These are phyloP conservation scores for Branchipolynoe longqiensis DNA, from an alignment of 2,888 invertebrate species.

Conservation along the genomic window DNA sequence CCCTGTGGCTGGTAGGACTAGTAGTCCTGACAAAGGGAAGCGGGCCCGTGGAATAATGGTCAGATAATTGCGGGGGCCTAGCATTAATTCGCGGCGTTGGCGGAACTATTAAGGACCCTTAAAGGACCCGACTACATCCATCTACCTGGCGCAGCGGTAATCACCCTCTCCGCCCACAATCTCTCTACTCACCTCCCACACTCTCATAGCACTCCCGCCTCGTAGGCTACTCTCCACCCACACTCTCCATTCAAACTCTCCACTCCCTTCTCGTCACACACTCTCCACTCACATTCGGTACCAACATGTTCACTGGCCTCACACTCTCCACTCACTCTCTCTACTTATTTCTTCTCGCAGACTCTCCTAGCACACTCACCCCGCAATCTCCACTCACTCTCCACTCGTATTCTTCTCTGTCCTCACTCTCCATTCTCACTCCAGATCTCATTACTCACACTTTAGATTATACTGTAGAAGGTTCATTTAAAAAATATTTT, in stretches of 20 bases:
- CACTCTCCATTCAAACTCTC: not conserved
- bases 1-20: no score
- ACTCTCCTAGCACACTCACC: not conserved
- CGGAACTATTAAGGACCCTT: slow-evolving; percentile 28
- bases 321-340: not conserved
- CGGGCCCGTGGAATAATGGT: slow-evolving; percentile 17
- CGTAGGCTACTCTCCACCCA: not conserved
- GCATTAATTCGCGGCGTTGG: slow-evolving; percentile 11
- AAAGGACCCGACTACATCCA: slow-evolving; percentile 4
- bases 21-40: slow-evolving; percentile 15
- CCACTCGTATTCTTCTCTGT: not conserved
- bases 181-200: not conserved
- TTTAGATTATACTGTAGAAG: no score
- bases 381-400: not conserved
- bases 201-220: no score
- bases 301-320: no score
- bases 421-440: not conserved
- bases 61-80: slow-evolving; percentile 6
- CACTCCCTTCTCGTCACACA: not conserved
- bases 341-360: not conserved
- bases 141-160: slow-evolving; percentile 7
- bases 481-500: no score
- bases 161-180: not conserved
- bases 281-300: not conserved
- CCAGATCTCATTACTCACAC: not conserved